A percentile compares a stretch with the other conserved stretches of the same genome.
These are phyloP conservation scores for Lagodon rhomboides DNA, from an alignment of 2,797 vertebrate genomes.

Conservation along the genomic window DNA sequence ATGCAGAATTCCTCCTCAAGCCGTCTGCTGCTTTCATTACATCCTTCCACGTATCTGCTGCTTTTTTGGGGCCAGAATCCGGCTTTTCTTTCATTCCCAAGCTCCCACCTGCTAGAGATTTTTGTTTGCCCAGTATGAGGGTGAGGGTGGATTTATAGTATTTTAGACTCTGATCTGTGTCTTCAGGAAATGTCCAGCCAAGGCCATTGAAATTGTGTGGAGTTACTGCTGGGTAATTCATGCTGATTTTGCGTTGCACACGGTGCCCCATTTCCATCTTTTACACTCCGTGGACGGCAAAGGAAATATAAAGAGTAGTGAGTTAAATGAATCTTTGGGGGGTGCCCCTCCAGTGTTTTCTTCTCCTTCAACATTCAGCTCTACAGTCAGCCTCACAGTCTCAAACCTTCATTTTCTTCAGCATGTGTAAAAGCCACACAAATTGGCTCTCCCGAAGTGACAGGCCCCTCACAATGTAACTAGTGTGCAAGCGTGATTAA, in stretches of 20 bases:
- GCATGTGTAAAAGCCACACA: conserved; percentile 61
- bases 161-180: conserved; percentile 45
- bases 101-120: conserved; percentile 46
- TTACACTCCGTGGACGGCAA: conserved; percentile 36
- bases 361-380: conserved; percentile 43
- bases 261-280: conserved; percentile 16
- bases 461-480: conserved; percentile 57
- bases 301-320: conserved; percentile 34
- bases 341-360: conserved; percentile 30
- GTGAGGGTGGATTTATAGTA: conserved; percentile 48
- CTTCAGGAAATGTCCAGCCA: conserved; percentile 59
- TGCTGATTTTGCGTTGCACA: conserved; percentile 22
- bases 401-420: conserved; percentile 44
- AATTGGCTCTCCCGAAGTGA: conserved; percentile 62
- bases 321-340: conserved; percentile 46
- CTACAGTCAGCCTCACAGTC: conserved; percentile 40
- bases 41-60: conserved; percentile 21
- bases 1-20: conserved; percentile 47
- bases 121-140: conserved; percentile 57
- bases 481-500: conserved; percentile 57
- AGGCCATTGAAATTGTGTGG: conserved; percentile 26
- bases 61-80: conserved; percentile 37
- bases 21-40: conserved; percentile 44
- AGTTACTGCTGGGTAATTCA: conserved; percentile 51
- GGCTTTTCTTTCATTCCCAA: conserved; percentile 16